These are phyloP conservation scores for Chelonia mydas DNA, from an alignment of 2,797 vertebrate species.

Conservation along the genomic window DNA sequence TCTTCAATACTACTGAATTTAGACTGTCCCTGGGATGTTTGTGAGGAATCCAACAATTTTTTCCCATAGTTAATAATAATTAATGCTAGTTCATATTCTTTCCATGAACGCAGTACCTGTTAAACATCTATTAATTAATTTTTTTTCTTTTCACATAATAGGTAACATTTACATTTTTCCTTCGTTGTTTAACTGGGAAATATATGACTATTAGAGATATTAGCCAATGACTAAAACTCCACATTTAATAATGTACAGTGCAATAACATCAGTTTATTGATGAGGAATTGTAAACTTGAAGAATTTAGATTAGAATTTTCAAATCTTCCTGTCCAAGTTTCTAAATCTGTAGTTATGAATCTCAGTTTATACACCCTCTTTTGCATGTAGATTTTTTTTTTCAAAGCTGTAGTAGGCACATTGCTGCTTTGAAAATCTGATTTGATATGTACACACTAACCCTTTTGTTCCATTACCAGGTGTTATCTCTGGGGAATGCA, in stretches of 20 bases:
- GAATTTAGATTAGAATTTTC: not conserved
- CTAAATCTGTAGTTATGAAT: not conserved
- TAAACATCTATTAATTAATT: constrained; percentile 60
- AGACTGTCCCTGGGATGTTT: not conserved
- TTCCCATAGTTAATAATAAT: constrained; percentile 88
- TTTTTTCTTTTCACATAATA: constrained; percentile 3
- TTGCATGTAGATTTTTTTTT: not conserved
- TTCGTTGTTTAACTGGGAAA: constrained; percentile 12
- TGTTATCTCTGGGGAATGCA: not conserved
- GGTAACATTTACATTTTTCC: not conserved
- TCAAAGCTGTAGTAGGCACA: not conserved
- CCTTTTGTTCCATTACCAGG: not conserved
- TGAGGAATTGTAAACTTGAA: not conserved
- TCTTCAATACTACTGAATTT: constrained; percentile 38
- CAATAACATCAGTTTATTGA: not conserved
- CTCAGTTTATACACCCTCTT: not conserved
- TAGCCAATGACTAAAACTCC: not conserved
- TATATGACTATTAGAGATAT: not conserved
- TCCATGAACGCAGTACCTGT: constrained; percentile 86
- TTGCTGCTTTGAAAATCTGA: not conserved
- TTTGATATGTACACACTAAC: not conserved
- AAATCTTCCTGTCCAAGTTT: not conserved
- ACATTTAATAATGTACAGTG: not conserved
- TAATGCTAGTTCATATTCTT: constrained; percentile 84
- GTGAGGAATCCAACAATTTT: constrained; percentile 82